Conservation (phyloP, 2,113 vertebrate species). For the Gymnogyps californianus region DNA sequence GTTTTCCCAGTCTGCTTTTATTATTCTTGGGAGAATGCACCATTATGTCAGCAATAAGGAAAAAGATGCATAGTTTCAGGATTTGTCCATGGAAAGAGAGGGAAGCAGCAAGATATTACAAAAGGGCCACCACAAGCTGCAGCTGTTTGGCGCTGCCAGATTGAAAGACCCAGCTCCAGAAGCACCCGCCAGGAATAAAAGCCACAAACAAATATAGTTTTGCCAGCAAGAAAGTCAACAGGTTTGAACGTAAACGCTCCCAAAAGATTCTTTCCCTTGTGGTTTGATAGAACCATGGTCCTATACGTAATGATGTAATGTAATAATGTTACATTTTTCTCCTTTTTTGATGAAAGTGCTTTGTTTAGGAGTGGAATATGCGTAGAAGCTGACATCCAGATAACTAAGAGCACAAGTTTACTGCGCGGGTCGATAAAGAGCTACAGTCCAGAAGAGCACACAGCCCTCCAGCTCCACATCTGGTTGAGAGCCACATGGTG, state of each 20-base stretch:
- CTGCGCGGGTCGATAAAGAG: fast-evolving
- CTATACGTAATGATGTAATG: not conserved
- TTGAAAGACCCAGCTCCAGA: conserved; percentile 1
- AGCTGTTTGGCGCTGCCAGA: not conserved
- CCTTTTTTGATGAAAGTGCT: not conserved
- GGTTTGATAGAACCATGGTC: not conserved
- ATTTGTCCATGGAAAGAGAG: conserved; percentile 17
- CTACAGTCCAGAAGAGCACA: not conserved
- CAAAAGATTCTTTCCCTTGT: not conserved
- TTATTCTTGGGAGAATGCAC: conserved; percentile 32
- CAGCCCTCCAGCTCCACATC: not conserved
- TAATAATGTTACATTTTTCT: not conserved
- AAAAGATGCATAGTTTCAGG: not conserved
- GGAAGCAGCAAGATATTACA: not conserved
- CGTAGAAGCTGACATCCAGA: not conserved
- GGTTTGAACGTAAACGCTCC: not conserved
- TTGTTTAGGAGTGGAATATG: not conserved
- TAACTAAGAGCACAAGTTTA: not conserved
- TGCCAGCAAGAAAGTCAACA: not conserved
- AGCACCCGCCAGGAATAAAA: not conserved
- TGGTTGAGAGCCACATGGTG: not conserved
- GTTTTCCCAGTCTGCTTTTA: not conserved
- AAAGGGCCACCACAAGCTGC: not conserved
- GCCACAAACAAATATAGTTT: not conserved
- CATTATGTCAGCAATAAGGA: conserved; percentile 21